Conservation (phyloP, 2,797 vertebrate genomes). For the Melopsittacus undulatus region DNA sequence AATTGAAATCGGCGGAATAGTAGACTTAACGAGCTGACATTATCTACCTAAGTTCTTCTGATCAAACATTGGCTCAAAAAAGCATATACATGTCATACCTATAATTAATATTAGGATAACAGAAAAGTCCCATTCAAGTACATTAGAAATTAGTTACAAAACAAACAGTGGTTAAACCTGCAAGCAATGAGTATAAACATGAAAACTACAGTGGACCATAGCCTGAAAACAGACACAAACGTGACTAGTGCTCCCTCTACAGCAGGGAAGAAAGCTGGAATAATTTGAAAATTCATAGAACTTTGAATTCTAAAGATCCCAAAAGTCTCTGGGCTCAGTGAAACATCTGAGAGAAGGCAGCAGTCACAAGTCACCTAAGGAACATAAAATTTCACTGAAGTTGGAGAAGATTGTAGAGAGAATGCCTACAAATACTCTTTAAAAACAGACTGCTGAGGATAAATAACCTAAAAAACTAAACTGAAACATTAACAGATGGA, state of each 20-base stretch:
- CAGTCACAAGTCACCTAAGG: background rate
- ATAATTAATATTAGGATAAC: background rate
- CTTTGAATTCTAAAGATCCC: background rate
- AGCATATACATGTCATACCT: background rate
- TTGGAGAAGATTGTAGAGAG: background rate
- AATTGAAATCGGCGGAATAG: background rate
- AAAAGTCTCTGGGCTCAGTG: background rate
- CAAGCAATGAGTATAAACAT: background rate
- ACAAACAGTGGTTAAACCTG: background rate
- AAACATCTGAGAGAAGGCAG: background rate
- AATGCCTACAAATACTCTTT: background rate
- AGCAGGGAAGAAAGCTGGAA: background rate
- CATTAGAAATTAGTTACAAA: constrained; percentile 8
- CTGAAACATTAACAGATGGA: background rate
- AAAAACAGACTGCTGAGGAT: background rate
- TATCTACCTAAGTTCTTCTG: background rate
- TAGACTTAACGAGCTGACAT: background rate
- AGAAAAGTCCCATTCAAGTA: background rate
- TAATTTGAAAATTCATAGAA: background rate
- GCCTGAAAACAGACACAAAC: background rate
- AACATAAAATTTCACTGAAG: background rate
- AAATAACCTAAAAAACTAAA: background rate
- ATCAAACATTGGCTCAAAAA: background rate
- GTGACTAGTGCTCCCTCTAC: background rate
- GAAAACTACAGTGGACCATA: background rate